These are phyloP conservation scores for Heptranchias perlo DNA, from an alignment of 2,113 vertebrate genomes.

Conservation along the genomic window DNA sequence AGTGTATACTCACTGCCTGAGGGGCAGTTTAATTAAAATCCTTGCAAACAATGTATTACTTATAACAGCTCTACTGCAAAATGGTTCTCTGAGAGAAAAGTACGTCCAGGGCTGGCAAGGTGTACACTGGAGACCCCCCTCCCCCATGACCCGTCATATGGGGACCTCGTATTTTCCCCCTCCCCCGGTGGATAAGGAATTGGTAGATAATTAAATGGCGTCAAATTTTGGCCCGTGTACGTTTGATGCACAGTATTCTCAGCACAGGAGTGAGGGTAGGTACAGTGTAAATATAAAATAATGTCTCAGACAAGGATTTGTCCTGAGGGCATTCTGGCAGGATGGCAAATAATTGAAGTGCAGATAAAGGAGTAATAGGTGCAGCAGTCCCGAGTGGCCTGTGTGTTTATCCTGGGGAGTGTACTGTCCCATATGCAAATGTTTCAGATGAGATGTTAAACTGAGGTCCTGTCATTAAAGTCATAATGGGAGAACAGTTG, in stretches of 20 bases:
- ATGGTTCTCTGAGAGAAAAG: background rate
- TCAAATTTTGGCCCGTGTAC: background rate
- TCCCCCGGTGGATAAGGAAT: background rate
- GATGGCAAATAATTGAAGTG: background rate
- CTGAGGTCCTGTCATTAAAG: background rate
- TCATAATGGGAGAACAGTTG: background rate
- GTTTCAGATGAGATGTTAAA: background rate
- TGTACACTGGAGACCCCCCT: too few species aligned
- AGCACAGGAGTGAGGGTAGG: background rate
- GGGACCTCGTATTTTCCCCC: background rate
- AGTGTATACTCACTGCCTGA: background rate
- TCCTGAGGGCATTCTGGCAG: background rate
- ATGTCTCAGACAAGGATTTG: background rate
- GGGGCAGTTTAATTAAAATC: background rate
- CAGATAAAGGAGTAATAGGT: background rate
- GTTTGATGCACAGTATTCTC: background rate
- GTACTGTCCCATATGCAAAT: too few species aligned
- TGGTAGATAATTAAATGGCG: background rate
- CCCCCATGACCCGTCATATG: too few species aligned
- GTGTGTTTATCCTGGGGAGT: background rate
- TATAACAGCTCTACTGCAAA: background rate
- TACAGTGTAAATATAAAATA: background rate
- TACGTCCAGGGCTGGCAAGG: too few species aligned
- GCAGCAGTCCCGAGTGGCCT: too few species aligned
- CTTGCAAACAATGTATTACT: background rate